Percentiles rank a stretch among this genome's conserved stretches.
phyloP scores from a whole-genome alignment of 2,113 vertebrate genomes.

The Columba livia region DNA sequence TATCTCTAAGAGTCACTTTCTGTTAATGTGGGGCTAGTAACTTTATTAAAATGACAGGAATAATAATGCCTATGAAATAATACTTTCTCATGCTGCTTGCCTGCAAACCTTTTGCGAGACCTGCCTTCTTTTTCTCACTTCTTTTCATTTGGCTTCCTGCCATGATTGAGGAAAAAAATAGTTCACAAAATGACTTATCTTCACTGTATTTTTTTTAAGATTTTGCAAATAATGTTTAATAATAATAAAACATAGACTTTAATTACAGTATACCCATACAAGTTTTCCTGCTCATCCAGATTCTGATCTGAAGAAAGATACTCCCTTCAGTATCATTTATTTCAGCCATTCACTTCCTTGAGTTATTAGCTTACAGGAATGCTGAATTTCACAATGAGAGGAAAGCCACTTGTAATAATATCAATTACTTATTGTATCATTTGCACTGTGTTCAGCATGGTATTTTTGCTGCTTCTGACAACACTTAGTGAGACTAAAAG shows the following conservation, averaged over 20 bases:
- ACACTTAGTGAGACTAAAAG: neutral
- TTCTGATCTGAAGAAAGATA: neutral
- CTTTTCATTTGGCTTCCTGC: neutral
- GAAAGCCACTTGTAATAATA: neutral
- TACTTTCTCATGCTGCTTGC: neutral
- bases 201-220: neutral
- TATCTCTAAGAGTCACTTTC: neutral
- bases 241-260: neutral
- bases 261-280: neutral
- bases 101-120: neutral
- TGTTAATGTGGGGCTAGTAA: neutral
- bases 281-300: neutral
- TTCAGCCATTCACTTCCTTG: neutral
- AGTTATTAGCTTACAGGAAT: neutral
- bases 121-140: neutral
- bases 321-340: neutral
- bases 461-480: slow-evolving; percentile 1
- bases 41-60: slow-evolving; percentile 10
- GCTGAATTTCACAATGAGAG: neutral
- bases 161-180: neutral
- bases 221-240: neutral
- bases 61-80: neutral
- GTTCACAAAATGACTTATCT: neutral
- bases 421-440: neutral
- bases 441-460: neutral